phyloP scores from a whole-genome alignment of 2,113 vertebrate species.

The Vimba vimba region DNA sequence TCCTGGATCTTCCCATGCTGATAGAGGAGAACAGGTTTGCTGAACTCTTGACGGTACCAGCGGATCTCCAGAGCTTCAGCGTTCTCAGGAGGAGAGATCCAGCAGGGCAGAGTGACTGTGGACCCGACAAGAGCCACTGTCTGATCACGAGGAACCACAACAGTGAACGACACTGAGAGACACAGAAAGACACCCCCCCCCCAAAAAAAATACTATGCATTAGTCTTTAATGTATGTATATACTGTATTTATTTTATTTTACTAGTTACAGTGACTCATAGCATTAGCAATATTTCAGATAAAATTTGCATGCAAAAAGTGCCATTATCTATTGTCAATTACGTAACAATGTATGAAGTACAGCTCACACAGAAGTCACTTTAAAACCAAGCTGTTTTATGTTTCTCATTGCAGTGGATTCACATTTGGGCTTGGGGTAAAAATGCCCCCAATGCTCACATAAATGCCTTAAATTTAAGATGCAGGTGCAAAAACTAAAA shows the following conservation, averaged over 20 bases:
- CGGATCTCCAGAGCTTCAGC: constrained; percentile 64
- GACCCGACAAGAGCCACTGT: neutral
- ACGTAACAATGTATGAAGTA: too few relatives aligned
- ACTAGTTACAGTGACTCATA: too few relatives aligned
- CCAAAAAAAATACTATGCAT: neutral
- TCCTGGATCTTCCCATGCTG: neutral
- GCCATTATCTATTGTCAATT: too few relatives aligned
- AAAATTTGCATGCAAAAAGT: too few relatives aligned
- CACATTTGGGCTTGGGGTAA: too few relatives aligned
- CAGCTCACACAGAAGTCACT: too few relatives aligned
- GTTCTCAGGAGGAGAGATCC: constrained; percentile 56
- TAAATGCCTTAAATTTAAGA: too few relatives aligned
- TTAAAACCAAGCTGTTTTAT: too few relatives aligned
- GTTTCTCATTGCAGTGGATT: too few relatives aligned
- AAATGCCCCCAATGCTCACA: too few relatives aligned
- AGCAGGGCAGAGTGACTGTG: constrained; percentile 63
- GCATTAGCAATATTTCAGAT: too few relatives aligned
- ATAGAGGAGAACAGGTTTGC: constrained; percentile 40
- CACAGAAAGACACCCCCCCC: neutral
- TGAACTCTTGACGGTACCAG: constrained; percentile 57
- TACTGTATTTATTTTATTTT: neutral
- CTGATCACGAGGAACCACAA: neutral
- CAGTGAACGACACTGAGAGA: constrained; percentile 40
- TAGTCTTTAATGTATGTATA: neutral
- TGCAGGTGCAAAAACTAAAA: too few relatives aligned